These are phyloP conservation scores for Paracanthobrama guichenoti DNA, from an alignment of 2,113 vertebrate species.

Conservation along the genomic window DNA sequence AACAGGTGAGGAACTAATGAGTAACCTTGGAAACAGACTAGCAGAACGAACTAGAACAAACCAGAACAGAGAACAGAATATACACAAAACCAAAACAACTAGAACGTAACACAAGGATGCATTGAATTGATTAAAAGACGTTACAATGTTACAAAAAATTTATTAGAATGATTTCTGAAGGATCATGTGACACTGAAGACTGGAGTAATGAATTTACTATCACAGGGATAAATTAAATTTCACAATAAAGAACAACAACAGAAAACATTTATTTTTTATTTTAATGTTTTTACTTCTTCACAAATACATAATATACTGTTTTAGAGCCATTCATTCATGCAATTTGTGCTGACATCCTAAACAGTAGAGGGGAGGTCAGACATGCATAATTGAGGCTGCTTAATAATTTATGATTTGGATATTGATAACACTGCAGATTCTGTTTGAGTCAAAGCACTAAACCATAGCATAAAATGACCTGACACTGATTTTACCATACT, in stretches of 20 bases:
- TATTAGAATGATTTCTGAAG: neutral
- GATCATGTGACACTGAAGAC: neutral
- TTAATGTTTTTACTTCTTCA: neutral
- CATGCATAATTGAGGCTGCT: slow-evolving; percentile 53
- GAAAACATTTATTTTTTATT: neutral
- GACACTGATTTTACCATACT: slow-evolving; percentile 37
- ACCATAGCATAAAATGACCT: slow-evolving; percentile 10
- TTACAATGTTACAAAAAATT: neutral
- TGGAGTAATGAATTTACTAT: neutral
- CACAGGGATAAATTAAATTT: neutral
- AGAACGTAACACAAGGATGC: neutral
- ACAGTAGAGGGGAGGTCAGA: slow-evolving; percentile 11
- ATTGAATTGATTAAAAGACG: neutral
- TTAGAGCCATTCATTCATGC: slow-evolving; percentile 30
- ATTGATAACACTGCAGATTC: slow-evolving; percentile 55
- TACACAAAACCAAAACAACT: too few species aligned
- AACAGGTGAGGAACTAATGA: too few species aligned
- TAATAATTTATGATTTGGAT: slow-evolving; percentile 54
- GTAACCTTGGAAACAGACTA: too few species aligned
- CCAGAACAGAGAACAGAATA: too few species aligned
- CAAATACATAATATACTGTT: slow-evolving; percentile 11
- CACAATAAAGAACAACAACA: too few species aligned
- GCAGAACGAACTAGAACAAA: too few species aligned
- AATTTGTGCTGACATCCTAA: slow-evolving; percentile 35
- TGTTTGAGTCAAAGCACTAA: slow-evolving; percentile 33